Percentiles rank a stretch among this genome's conserved stretches.
Evolutionary conservation across 2,113 vertebrate genomes (phyloP).

Genomic region (Rhinoderma darwinii): DNA sequence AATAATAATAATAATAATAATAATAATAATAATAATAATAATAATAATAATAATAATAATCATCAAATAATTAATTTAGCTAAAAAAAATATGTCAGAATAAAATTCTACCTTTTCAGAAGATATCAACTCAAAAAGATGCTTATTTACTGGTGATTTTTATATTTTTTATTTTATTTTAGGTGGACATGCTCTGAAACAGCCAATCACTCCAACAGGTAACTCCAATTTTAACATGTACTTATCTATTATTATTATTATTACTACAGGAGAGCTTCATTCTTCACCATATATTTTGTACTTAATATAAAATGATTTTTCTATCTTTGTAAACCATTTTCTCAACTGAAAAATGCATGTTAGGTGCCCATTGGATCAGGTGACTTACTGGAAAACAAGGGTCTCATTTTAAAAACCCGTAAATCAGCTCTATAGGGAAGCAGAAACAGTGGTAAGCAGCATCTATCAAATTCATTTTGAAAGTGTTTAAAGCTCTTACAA

Average conservation of each 20-base stretch:
- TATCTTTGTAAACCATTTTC: neutral
- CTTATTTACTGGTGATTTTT: neutral
- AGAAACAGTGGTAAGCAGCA: neutral
- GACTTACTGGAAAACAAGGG: slow-evolving; percentile 23
- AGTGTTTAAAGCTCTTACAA: slow-evolving; percentile 31
- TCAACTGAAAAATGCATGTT: neutral
- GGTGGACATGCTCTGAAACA: neutral
- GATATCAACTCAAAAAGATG: too few species aligned
- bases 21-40: too few species aligned
- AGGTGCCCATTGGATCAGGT: neutral
- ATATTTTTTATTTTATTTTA: neutral
- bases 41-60: too few species aligned
- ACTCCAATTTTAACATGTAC: neutral
- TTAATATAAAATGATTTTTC: slow-evolving; percentile 14
- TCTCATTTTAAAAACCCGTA: slow-evolving; percentile 30
- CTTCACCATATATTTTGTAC: neutral
- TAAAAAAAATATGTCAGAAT: too few species aligned
- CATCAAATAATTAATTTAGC: too few species aligned
- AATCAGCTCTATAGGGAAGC: slow-evolving; percentile 33
- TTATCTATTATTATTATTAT: neutral
- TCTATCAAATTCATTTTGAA: slow-evolving; percentile 35
- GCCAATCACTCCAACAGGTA: neutral
- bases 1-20: too few species aligned
- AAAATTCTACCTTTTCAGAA: too few species aligned
- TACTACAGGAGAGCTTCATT: neutral